Evolutionary conservation across 2,797 vertebrate genomes (phyloP), one percentile per base, ranked within the genome.

Genomic region (Alauda arvensis): DNA sequence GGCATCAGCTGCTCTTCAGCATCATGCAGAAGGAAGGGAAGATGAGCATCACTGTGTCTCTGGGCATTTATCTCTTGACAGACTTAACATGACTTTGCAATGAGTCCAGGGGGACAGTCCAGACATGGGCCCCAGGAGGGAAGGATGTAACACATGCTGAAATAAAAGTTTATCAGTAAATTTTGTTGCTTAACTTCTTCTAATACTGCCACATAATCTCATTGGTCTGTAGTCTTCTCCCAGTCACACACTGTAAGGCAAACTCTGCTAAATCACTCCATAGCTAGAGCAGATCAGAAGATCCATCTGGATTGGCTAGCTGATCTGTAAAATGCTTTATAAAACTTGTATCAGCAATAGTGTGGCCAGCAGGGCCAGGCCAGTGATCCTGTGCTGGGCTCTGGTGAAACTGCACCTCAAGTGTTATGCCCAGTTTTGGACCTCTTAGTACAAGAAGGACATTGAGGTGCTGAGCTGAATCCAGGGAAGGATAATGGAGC

Each of bases 1-100:
- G 83, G 37, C 61, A 72, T 81, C 77, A 65, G 49, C 67, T 93
- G 53, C 46, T 86, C 49, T 39, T 91, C 17, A 62, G 71, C 63
- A 46, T 69, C 49, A 39, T 60, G 56, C 69, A 91, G 79, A 79
- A 77, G 59, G 51, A 83, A 90, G 37, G 24, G 28, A 48, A 62
- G 80, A 85, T 4, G 4, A 88, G 34, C 57, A 48, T 76, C 5
- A 0, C 49, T 69, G 9, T 55, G 37, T 62, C 56, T 81, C 42
- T 55, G 33, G 43, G 42, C 14, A 3, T 51, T 83, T 51, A 6
- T 60, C 26, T 63, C 69, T 75, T 87, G 42, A 69, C 40, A 59
- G 49, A 57, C 12, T 62, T 65, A 57, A 55, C 6, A 5, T 56
- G 46, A 46, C 28, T 56, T 16, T 0, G 0, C 33, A 53, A 3